These are phyloP conservation scores for Gonatopus flavifemur DNA, from an alignment of 1,140 invertebrate genomes.

Conservation along the genomic window DNA sequence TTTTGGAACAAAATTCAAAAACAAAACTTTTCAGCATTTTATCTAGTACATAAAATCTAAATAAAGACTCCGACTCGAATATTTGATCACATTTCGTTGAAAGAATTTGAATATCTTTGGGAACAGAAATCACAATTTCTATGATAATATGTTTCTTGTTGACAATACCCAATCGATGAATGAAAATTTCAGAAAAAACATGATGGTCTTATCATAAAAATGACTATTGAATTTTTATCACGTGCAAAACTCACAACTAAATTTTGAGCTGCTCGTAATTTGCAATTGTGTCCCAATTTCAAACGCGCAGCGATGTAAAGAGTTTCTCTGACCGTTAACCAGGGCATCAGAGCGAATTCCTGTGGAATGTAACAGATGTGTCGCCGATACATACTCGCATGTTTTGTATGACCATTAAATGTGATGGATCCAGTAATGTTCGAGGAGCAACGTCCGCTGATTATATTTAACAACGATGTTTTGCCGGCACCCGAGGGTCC, in stretches of 20 bases:
- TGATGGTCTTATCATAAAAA: too few species aligned
- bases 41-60: too few species aligned
- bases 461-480: conserved; percentile 72
- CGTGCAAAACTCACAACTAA: conserved; percentile 25
- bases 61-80: too few species aligned
- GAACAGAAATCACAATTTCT: background rate
- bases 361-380: conserved; percentile 69
- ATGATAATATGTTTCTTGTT: too few species aligned
- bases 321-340: conserved; percentile 67
- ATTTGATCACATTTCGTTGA: too few species aligned
- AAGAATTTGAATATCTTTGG: too few species aligned
- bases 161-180: too few species aligned
- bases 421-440: conserved; percentile 28
- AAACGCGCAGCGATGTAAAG: conserved; percentile 68
- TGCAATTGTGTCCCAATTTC: conserved; percentile 53
- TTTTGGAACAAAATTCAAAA: too few species aligned
- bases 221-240: background rate
- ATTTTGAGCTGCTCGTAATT: background rate
- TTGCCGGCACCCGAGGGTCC: conserved; percentile 85
- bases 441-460: conserved; percentile 46
- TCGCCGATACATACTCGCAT: conserved; percentile 56
- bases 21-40: too few species aligned
- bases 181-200: too few species aligned
- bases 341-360: conserved; percentile 67
- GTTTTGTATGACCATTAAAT: conserved; percentile 24